These are phyloP conservation scores for Dendrolimus houi DNA, from an alignment of 2,888 invertebrate species.

Conservation along the genomic window DNA sequence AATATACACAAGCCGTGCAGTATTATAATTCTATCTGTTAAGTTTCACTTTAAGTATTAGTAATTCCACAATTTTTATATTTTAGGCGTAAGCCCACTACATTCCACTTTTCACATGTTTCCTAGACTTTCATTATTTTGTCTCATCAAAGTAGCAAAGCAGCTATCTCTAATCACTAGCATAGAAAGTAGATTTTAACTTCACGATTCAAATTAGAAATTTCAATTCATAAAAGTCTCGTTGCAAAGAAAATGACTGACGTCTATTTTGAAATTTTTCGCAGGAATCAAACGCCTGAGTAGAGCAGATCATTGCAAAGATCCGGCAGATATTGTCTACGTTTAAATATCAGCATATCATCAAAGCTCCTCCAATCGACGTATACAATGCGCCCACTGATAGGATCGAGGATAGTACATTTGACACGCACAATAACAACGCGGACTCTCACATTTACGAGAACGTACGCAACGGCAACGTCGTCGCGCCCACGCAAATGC, in stretches of 20 bases:
- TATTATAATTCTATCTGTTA: constrained; percentile 51
- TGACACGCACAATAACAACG: constrained; percentile 56
- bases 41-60: constrained; percentile 37
- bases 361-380: constrained; percentile 69
- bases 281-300: constrained; percentile 94
- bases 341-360: constrained; percentile 81
- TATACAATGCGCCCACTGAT: constrained; percentile 57
- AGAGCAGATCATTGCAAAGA: constrained; percentile 90
- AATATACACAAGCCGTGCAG: constrained; percentile 62
- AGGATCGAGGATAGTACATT: constrained; percentile 57
- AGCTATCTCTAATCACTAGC: constrained; percentile 47
- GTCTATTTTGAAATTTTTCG: constrained; percentile 66
- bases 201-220: constrained; percentile 32
- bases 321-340: constrained; percentile 86
- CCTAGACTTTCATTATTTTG: constrained; percentile 37
- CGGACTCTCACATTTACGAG: constrained; percentile 40
- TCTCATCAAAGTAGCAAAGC: constrained; percentile 46
- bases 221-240: constrained; percentile 27
- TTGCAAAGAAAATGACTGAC: constrained; percentile 51
- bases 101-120: constrained; percentile 41
- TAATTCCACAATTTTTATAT: constrained; percentile 32
- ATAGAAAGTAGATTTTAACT: constrained; percentile 44
- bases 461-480: constrained; percentile 68
- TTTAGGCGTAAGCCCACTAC: constrained; percentile 33
- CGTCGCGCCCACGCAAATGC: constrained; percentile 60